A percentile compares a stretch with the other conserved stretches of the same genome.
Conservation (phyloP, 2,888 invertebrate species). For the Brenthis daphne region DNA sequence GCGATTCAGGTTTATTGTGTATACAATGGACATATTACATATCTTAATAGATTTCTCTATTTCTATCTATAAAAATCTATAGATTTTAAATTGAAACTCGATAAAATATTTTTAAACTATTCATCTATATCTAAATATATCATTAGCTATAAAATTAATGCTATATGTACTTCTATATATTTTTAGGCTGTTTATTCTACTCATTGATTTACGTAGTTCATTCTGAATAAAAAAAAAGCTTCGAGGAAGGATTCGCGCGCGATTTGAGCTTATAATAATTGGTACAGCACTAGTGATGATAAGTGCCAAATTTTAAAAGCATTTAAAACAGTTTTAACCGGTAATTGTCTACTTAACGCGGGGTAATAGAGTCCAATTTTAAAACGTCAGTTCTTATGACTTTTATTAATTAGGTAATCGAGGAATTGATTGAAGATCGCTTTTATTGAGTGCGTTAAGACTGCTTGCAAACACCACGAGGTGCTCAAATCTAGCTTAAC, state of each 20-base stretch:
- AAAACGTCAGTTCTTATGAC: conserved; percentile 19
- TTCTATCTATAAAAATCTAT: conserved; percentile 14
- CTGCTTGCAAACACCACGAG: conserved; percentile 41
- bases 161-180: conserved; percentile 2
- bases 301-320: conserved; percentile 36
- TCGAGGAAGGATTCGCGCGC: background rate
- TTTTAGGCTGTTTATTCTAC: background rate
- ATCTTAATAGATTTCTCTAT: conserved; percentile 5
- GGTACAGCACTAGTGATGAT: conserved; percentile 13
- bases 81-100: background rate
- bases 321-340: conserved; percentile 26
- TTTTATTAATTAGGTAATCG: conserved; percentile 25
- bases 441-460: conserved; percentile 37
- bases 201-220: conserved; percentile 13
- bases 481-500: conserved; percentile 32
- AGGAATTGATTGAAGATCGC: conserved; percentile 39
- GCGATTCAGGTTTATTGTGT: conserved; percentile 5
- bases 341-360: conserved; percentile 26
- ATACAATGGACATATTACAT: background rate
- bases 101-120: conserved; percentile 4
- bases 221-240: conserved; percentile 10
- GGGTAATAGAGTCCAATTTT: conserved; percentile 7
- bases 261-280: conserved; percentile 33
- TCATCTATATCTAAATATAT: conserved; percentile 4
- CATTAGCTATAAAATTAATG: background rate